Conservation (phyloP, 2,888 invertebrate genomes). For the Oxyteleia sp. region DNA sequence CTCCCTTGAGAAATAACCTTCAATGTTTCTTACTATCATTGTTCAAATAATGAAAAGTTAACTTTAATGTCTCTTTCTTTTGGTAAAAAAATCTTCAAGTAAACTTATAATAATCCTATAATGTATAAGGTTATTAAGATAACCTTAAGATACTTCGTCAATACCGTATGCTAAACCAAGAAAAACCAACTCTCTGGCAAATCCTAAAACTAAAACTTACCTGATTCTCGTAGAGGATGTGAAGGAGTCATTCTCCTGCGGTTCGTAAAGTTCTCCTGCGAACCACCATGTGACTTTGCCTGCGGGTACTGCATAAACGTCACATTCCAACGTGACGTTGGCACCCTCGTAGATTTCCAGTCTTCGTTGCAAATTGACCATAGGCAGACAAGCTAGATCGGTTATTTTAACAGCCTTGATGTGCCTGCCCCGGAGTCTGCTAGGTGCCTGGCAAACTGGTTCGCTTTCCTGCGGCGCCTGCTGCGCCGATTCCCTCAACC, state of each 20-base stretch:
- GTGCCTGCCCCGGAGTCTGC: slow-evolving; percentile 90
- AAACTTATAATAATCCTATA: too few relatives aligned
- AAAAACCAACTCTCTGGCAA: too few relatives aligned
- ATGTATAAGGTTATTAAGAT: too few relatives aligned
- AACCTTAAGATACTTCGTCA: too few relatives aligned
- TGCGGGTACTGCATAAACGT: slow-evolving; percentile 94
- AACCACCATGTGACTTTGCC: slow-evolving; percentile 95
- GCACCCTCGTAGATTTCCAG: slow-evolving; percentile 93
- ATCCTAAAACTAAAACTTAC: too few relatives aligned
- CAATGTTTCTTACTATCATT: too few relatives aligned
- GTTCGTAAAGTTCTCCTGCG: slow-evolving; percentile 91
- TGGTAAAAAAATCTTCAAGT: too few relatives aligned
- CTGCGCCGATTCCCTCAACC: slow-evolving; percentile 91
- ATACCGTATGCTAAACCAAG: too few relatives aligned
- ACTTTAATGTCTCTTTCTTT: too few relatives aligned
- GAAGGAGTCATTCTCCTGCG: slow-evolving; percentile 89
- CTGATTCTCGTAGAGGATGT: slow-evolving; percentile 71
- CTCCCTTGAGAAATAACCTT: too few relatives aligned
- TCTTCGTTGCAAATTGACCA: slow-evolving; percentile 92
- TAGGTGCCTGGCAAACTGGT: slow-evolving; percentile 92
- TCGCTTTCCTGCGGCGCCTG: slow-evolving; percentile 93
- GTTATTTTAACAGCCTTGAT: slow-evolving; percentile 91
- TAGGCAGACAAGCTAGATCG: slow-evolving; percentile 94
- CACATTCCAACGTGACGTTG: slow-evolving; percentile 94
- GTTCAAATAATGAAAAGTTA: too few relatives aligned